Conservation (phyloP, 1,140 invertebrate genomes). For the Cataglyphis hispanica region DNA sequence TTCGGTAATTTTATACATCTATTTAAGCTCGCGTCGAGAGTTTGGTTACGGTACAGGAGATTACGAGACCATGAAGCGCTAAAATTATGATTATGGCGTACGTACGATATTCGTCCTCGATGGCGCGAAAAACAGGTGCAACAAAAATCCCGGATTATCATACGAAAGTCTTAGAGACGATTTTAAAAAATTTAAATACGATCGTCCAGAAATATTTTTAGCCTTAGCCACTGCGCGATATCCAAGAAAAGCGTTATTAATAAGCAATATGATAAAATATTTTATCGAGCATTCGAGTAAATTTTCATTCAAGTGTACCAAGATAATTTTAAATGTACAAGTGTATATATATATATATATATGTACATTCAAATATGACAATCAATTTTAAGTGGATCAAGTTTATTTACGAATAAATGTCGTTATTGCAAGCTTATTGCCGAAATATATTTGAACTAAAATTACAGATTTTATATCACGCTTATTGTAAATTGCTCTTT, state of each 20-base stretch:
- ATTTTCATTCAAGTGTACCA: neutral
- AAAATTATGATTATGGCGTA: slow-evolving; percentile 51
- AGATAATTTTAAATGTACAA: slow-evolving; percentile 10
- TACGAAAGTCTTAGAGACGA: slow-evolving; percentile 16
- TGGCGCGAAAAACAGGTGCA: neutral
- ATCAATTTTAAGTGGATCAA: slow-evolving; percentile 28
- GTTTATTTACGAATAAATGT: neutral
- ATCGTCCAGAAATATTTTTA: neutral
- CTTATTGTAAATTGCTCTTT: neutral
- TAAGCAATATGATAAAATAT: neutral
- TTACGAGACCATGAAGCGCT: slow-evolving; percentile 24
- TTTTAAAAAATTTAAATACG: neutral
- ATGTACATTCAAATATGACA: neutral
- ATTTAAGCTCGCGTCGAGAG: slow-evolving; percentile 7
- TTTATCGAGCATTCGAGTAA: neutral
- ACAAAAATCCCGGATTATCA: slow-evolving; percentile 28
- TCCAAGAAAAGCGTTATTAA: slow-evolving; percentile 15
- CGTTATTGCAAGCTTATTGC: neutral
- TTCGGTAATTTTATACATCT: neutral
- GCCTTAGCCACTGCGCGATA: neutral
- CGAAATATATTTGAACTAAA: neutral
- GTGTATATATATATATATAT: too few relatives aligned
- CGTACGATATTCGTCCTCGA: neutral
- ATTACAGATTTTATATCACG: neutral
- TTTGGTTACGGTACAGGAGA: neutral